Conservation (phyloP, 2,113 vertebrate genomes). For the Ramphastos sulfuratus region DNA sequence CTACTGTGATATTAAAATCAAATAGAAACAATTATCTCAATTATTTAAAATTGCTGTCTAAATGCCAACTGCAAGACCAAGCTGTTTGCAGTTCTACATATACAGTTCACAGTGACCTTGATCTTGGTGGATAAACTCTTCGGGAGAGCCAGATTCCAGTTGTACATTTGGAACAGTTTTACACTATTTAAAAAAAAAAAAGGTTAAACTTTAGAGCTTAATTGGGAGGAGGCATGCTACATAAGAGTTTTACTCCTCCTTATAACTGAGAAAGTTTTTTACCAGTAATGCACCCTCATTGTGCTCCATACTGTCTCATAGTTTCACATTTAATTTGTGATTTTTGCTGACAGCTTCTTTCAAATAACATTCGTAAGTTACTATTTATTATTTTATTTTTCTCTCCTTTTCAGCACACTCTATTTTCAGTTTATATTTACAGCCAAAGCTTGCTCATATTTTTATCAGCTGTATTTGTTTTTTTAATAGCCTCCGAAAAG, state of each 20-base stretch:
- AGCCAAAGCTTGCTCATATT: neutral
- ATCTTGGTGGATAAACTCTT: neutral
- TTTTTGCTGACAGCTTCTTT: neutral
- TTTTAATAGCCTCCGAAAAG: neutral
- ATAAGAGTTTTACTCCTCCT: neutral
- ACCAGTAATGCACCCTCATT: neutral
- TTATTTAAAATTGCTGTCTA: neutral
- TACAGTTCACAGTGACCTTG: neutral
- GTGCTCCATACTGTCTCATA: neutral
- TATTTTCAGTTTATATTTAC: neutral
- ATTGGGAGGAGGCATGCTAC: neutral
- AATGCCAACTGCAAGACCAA: neutral
- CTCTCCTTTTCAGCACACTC: accelerated
- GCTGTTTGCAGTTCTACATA: neutral
- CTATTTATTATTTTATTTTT: neutral
- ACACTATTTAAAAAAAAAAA: neutral
- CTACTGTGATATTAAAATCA: neutral
- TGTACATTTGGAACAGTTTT: neutral
- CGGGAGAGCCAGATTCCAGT: neutral
- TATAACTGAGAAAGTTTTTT: neutral
- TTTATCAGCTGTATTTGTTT: neutral
- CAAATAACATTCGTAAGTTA: neutral
- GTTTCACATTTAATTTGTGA: neutral
- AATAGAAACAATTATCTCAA: neutral
- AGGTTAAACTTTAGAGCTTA: neutral